A percentile compares a stretch with the other conserved stretches of the same genome.
Evolutionary conservation across 1,140 invertebrate genomes (phyloP).

Genomic region (Ooceraea biroi): DNA sequence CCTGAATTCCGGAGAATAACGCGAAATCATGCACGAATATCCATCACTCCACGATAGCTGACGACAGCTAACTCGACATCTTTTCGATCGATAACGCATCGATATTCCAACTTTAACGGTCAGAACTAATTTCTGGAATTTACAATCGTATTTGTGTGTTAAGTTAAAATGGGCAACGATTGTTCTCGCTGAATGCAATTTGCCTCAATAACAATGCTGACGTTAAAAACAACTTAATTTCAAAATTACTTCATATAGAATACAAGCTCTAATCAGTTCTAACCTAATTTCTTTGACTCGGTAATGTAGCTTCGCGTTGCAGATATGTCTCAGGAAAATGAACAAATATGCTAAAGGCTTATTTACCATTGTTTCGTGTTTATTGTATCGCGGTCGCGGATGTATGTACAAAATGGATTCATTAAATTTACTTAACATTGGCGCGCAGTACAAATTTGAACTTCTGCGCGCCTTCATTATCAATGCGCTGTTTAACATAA

Average conservation of each 20-base stretch:
- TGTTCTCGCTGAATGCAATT: not conserved
- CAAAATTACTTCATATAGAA: not conserved
- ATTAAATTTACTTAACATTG: not conserved
- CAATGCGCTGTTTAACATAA: no score
- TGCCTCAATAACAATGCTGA: not conserved
- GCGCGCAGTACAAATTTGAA: constrained; percentile 1
- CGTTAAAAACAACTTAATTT: not conserved
- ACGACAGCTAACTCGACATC: not conserved
- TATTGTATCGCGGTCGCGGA: not conserved
- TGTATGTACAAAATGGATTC: not conserved
- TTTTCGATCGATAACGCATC: not conserved
- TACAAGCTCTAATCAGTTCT: not conserved
- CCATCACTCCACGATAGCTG: not conserved
- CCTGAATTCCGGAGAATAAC: not conserved
- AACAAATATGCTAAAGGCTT: not conserved
- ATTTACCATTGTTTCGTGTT: not conserved
- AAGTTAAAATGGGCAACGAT: not conserved
- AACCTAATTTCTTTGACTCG: constrained; percentile 21
- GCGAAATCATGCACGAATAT: not conserved
- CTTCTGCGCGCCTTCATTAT: not conserved
- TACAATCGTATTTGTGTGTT: not conserved
- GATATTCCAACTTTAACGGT: not conserved
- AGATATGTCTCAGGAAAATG: not conserved
- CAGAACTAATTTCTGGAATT: not conserved
- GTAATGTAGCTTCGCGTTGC: not conserved